Conservation (phyloP, 2,797 vertebrate genomes). For the Peromyscus aztecus region DNA sequence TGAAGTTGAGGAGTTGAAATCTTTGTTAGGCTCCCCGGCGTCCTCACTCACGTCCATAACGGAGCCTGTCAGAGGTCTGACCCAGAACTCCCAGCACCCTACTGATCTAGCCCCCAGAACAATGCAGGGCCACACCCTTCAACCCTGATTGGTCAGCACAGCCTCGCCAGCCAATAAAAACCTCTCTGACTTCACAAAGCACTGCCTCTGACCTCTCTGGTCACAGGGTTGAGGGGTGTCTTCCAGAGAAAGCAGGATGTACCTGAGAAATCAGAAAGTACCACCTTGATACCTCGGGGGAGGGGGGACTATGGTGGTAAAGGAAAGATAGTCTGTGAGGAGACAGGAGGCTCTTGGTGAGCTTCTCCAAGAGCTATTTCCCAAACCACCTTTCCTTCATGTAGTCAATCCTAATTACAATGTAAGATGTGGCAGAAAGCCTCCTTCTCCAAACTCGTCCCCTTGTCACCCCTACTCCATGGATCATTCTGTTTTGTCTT, state of each 20-base stretch:
- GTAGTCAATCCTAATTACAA: background rate
- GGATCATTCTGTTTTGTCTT: background rate
- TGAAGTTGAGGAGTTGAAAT: background rate
- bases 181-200: background rate
- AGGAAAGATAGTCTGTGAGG: background rate
- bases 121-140: background rate
- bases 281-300: background rate
- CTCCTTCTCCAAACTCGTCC: background rate
- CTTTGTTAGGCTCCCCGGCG: background rate
- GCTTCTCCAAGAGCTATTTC: background rate
- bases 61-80: background rate
- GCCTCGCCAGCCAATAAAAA: background rate
- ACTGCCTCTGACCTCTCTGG: background rate
- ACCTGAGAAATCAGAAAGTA: background rate
- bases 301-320: background rate
- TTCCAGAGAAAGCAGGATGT: background rate
- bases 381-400: background rate
- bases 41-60: background rate
- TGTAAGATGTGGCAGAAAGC: background rate
- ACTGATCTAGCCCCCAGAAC: background rate
- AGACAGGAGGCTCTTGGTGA: background rate
- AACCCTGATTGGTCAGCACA: background rate
- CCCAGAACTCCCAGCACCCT: background rate
- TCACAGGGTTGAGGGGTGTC: background rate
- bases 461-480: background rate